phyloP scores from a whole-genome alignment of 2,113 vertebrate genomes.

The Trogon melanurus region DNA sequence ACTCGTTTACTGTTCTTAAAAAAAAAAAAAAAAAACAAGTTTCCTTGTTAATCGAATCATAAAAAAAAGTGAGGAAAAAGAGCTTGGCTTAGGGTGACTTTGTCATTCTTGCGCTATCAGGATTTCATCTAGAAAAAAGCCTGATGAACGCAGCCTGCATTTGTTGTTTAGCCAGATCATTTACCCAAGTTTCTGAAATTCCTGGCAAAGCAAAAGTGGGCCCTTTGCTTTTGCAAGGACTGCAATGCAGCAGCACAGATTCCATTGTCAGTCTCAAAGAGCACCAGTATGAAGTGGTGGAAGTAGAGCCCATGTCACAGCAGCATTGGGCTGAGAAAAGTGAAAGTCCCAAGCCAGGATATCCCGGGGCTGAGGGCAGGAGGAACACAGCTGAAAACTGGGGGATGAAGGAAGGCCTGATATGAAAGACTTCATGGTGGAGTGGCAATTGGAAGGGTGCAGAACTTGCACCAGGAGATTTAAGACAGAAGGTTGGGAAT shows the following conservation, averaged over 20 bases:
- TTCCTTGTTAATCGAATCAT: neutral
- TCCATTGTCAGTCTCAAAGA: neutral
- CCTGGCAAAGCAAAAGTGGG: neutral
- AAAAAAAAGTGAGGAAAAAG: neutral
- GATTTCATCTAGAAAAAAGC: neutral
- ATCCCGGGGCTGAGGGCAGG: neutral
- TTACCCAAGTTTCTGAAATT: neutral
- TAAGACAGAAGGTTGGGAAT: neutral
- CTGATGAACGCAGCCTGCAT: neutral
- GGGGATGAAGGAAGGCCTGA: neutral
- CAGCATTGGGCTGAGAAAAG: neutral
- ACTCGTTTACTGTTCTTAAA: neutral
- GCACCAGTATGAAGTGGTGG: accelerated
- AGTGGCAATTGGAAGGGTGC: neutral
- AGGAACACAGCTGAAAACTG: neutral
- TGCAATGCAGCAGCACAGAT: neutral
- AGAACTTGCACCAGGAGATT: neutral
- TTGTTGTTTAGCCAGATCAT: neutral
- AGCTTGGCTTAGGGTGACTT: neutral
- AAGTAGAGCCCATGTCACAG: neutral
- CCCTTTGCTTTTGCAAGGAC: neutral
- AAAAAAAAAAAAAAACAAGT: neutral
- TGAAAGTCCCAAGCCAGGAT: neutral
- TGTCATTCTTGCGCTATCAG: neutral
- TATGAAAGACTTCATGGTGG: neutral